phyloP scores from a whole-genome alignment of 2,797 vertebrate genomes.

The Heterohyrax brucei region DNA sequence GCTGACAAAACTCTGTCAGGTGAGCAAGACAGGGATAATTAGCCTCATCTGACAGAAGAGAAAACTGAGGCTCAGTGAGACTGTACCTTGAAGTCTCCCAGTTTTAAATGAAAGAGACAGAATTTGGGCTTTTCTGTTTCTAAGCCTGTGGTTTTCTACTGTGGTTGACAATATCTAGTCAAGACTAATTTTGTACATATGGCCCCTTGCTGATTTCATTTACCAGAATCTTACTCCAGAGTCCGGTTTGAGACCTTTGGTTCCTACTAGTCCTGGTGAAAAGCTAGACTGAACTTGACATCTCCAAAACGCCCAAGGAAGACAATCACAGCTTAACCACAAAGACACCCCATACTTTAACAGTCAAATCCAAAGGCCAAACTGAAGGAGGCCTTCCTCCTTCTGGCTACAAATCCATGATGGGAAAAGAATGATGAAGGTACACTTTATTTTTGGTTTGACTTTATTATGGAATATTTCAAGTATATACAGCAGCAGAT shows the following conservation, averaged over 20 bases:
- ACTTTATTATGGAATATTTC: conserved; percentile 20
- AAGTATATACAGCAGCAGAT: background rate
- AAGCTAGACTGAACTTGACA: background rate
- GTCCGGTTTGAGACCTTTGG: background rate
- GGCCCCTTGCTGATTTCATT: conserved; percentile 22
- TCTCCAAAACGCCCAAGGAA: background rate
- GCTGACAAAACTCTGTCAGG: background rate
- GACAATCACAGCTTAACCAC: background rate
- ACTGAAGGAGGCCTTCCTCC: background rate
- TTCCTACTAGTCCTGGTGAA: background rate
- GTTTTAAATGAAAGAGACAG: conserved; percentile 21
- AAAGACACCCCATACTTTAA: background rate
- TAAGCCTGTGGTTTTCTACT: background rate
- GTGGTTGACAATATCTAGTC: background rate
- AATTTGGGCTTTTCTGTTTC: conserved; percentile 30
- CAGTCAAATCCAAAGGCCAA: conserved; percentile 8
- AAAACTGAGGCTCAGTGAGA: background rate
- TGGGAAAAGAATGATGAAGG: background rate
- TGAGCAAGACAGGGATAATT: background rate
- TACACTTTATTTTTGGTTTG: conserved; percentile 31
- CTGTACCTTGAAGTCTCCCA: background rate
- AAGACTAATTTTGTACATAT: conserved; percentile 30
- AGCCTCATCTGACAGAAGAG: conserved; percentile 19
- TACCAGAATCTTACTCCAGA: background rate
- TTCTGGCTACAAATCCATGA: background rate